Evolutionary conservation across 2,888 invertebrate genomes (phyloP).

Genomic region (Ennomos erosarius): DNA sequence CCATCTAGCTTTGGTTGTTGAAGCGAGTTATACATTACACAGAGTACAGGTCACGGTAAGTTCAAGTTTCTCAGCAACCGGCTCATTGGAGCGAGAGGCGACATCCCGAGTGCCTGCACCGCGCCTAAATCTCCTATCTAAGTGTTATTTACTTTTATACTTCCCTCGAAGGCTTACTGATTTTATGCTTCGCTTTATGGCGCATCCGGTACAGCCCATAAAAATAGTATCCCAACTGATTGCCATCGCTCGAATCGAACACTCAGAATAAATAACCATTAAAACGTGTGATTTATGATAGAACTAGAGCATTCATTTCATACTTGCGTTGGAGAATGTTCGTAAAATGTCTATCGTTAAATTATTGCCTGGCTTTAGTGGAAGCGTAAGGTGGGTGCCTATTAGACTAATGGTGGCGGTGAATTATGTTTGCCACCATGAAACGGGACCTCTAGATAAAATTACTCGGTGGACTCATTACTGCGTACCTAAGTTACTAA

Average conservation of each 20-base stretch:
- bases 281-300: constrained; percentile 68
- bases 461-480: constrained; percentile 28
- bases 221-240: constrained; percentile 79
- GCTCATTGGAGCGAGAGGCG: constrained; percentile 57
- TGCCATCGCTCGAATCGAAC: constrained; percentile 71
- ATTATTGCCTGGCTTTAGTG: constrained; percentile 42
- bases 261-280: constrained; percentile 74
- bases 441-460: constrained; percentile 28
- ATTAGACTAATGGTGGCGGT: constrained; percentile 39
- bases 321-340: constrained; percentile 47
- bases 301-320: constrained; percentile 55
- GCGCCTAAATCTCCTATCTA: constrained; percentile 72
- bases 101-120: constrained; percentile 51
- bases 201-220: constrained; percentile 77
- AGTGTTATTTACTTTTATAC: constrained; percentile 81
- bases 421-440: constrained; percentile 36
- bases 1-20: constrained; percentile 10
- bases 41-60: constrained; percentile 57
- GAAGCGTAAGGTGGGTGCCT: constrained; percentile 36
- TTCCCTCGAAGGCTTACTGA: constrained; percentile 74
- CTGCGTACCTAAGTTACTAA: too few species aligned
- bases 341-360: constrained; percentile 40
- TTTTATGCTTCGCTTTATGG: constrained; percentile 80
- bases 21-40: constrained; percentile 46
- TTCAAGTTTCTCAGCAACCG: constrained; percentile 51